Base-by-base conservation (phyloP, 2,888 invertebrate species). In the Apeira syringaria region DNA sequence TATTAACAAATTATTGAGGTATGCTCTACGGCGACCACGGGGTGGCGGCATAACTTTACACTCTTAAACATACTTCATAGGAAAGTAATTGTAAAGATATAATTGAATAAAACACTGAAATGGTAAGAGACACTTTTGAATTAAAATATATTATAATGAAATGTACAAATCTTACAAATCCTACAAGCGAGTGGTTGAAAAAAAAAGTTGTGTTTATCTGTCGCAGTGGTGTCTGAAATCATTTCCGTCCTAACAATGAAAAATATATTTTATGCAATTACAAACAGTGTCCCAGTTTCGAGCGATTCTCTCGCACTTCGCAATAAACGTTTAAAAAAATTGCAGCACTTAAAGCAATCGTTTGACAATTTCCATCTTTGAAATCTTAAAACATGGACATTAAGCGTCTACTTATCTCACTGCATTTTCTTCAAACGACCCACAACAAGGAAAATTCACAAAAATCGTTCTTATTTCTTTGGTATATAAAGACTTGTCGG, bases 371-470 rank as follows among this genome's bases (percentile, higher is more conserved):
- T 61, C 46, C 48, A 59, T 60, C 58, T 56, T 59, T 50, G 34
- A 61, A 63, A 62, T 66, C 64, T 61, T 63, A 59, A 64, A 65
- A 57, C 59, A 56, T 41, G 53, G 46, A 56, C 64, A 51, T 59
- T 61, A 55, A 62, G 53, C 56, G 60, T 57, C 53, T 58, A 53
- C 56, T 50, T 43, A 56, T 50, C 49, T 59, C 56, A 44, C 48
- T 60, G 54, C 48, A 59, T 51, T 59, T 53, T 46, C 49, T 48
- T 48, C 46, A 25, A 10, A 24, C 8, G n/a, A n/a, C 2, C n/a
- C 10, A 13, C 31, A 48, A 35, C 40, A 39, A 30, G 36, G 36
- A 29, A 15, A 15, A 9, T 25, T 9, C 18, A 26, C 30, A 7
- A 47, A 46, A 53, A 43, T 11, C 5, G 17, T 27, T 33, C 28